A percentile compares a stretch with the other conserved stretches of the same genome.
phyloP scores from a whole-genome alignment of 2,113 vertebrate genomes.

The Podiceps cristatus region DNA sequence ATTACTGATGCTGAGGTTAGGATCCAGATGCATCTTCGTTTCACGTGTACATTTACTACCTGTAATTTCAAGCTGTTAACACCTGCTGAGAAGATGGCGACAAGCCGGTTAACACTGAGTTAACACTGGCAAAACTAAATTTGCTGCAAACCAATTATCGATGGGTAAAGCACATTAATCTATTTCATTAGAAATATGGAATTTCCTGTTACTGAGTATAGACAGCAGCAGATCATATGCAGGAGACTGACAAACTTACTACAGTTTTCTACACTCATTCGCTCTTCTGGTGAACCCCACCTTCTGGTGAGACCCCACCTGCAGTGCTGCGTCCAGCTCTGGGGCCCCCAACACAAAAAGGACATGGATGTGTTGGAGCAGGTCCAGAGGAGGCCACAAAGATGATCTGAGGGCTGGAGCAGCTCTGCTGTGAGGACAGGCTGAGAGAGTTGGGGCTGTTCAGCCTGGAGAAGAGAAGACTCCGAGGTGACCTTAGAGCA shows the following conservation, averaged over 20 bases:
- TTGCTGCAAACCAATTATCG: background rate
- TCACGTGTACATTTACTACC: background rate
- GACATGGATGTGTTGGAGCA: too few relatives aligned
- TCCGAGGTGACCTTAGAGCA: too few relatives aligned
- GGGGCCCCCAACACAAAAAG: too few relatives aligned
- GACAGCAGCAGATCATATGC: background rate
- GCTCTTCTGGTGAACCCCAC: too few relatives aligned
- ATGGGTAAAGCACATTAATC: background rate
- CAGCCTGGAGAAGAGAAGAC: too few relatives aligned
- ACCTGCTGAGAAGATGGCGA: background rate
- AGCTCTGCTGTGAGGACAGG: too few relatives aligned
- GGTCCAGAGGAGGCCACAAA: too few relatives aligned
- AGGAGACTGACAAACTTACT: background rate
- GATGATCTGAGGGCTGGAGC: too few relatives aligned
- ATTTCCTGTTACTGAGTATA: background rate
- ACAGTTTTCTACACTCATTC: background rate
- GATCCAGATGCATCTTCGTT: background rate
- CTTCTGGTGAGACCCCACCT: too few relatives aligned
- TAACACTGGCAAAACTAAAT: background rate
- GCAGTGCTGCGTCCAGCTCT: too few relatives aligned
- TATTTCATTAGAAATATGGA: background rate
- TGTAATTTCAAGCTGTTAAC: background rate
- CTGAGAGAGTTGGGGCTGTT: too few relatives aligned
- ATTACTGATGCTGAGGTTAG: background rate
- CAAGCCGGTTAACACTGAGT: background rate